phyloP scores from a whole-genome alignment of 2,797 vertebrate genomes.

The Poecilia picta region DNA sequence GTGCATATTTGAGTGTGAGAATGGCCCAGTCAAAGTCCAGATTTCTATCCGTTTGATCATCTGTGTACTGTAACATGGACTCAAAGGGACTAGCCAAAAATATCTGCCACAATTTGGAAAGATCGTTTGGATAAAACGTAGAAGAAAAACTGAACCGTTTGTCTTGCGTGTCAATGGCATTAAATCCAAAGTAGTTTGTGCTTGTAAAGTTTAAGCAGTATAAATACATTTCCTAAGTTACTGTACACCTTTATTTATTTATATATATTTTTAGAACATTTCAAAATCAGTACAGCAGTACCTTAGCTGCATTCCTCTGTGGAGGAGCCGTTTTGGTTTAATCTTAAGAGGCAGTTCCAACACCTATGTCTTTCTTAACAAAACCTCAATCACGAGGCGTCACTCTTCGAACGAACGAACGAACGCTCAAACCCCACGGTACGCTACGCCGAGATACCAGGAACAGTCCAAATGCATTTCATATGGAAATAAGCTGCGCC shows the following conservation, averaged over 20 bases:
- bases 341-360: slow-evolving; percentile 12
- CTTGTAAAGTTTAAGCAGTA: background rate
- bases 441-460: background rate
- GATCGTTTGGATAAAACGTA: background rate
- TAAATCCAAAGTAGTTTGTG: background rate
- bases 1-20: background rate
- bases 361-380: slow-evolving; percentile 1
- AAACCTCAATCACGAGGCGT: slow-evolving; percentile 14
- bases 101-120: background rate
- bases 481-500: slow-evolving; percentile 69
- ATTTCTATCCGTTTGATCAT: background rate
- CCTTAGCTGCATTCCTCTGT: slow-evolving; percentile 8
- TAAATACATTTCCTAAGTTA: background rate
- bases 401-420: background rate
- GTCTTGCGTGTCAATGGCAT: background rate
- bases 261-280: background rate
- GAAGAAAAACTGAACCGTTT: background rate
- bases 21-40: background rate
- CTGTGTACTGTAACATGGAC: background rate
- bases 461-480: slow-evolving; percentile 35
- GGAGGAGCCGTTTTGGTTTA: background rate
- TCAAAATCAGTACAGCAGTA: slow-evolving; percentile 1
- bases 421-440: background rate
- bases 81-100: background rate
- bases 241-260: background rate